Evolutionary conservation across 2,797 vertebrate genomes (phyloP).

Genomic region (Chelonia mydas): DNA sequence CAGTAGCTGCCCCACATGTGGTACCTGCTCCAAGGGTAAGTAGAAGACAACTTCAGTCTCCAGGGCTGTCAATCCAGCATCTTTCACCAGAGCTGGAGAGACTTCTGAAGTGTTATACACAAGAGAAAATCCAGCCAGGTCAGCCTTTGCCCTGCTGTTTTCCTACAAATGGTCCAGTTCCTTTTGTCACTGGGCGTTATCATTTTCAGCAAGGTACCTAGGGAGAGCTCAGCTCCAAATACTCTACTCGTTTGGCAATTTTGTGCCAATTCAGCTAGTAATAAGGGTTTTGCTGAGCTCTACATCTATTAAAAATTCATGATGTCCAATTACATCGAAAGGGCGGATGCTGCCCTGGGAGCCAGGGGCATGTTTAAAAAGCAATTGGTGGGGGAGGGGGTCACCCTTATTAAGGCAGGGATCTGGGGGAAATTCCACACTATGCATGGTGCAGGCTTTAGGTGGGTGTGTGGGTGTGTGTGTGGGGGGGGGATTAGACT

Average conservation of each 20-base stretch:
- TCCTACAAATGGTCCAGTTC: conserved; percentile 23
- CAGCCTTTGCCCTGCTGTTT: conserved; percentile 27
- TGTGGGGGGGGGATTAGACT: neutral
- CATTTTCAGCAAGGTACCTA: conserved; percentile 58
- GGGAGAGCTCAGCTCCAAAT: conserved; percentile 70
- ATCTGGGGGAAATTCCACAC: conserved; percentile 13
- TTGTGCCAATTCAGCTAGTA: conserved; percentile 68
- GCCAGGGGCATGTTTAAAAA: neutral
- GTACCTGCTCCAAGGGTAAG: neutral
- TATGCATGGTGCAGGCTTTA: neutral
- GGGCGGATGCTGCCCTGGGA: neutral
- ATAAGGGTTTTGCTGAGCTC: conserved; percentile 55
- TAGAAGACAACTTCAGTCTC: neutral
- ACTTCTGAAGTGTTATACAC: rapidly evolving
- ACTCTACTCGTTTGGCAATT: conserved; percentile 51
- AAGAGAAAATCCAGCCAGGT: neutral
- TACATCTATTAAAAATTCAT: conserved; percentile 52
- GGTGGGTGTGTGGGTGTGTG: too few species aligned
- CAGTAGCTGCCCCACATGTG: neutral
- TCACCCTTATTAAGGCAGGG: neutral
- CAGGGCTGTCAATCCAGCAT: neutral
- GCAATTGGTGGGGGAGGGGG: neutral
- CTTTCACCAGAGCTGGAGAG: neutral
- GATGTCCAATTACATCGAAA: conserved; percentile 60
- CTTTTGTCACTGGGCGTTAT: conserved; percentile 63